Base-by-base conservation (phyloP, 2,113 vertebrate genomes). In the Rallus limicola region DNA sequence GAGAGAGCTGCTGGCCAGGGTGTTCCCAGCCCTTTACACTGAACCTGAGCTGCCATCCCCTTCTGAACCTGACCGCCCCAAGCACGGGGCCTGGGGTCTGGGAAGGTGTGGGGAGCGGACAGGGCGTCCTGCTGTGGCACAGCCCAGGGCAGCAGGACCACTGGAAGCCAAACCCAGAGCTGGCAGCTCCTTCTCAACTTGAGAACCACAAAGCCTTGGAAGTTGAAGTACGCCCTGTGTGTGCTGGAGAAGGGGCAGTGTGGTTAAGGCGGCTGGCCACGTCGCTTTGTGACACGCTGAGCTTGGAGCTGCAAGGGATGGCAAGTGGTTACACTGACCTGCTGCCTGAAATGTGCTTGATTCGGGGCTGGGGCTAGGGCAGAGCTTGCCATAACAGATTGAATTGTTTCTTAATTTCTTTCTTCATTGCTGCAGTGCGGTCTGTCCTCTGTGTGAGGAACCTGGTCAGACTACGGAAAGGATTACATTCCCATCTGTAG, bases 21-120 rank as follows among this genome's bases (percentile, higher is more conserved):
- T 20, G 18, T 9, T 62, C n/a, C 55, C 46, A 29, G 28, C 23
- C 53, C 13, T 28, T 26, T 26, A 59, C 2, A 2, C 21, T 58
- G 4, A 36, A 5, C 23, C 68, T 8, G 29, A 28, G 2, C 63
- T 67, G 25, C 16, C 0, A 1, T 24, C 31, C 24, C 53, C 31
- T 34, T 29, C 29, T 9, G 9, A 31, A 28, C 6, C 31, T 0
- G 0, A 25, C 13, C 2, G 4, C 31, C 11, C 40, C 1, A 1
- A 24, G 38, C 3, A 1, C 1, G 1, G 18, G 76, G 34, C 11
- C 24, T 36, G 33, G 56, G 15, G 17, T 31, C 34, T 5, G 2
- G 29, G 56, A 40, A 15, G 56, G 25, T 4, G 16, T 7, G 2
- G 26, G 40, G 2, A 9, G 31, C 25, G 14, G 81, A 24, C 0